These are phyloP conservation scores for Seriola rivoliana DNA, from an alignment of 2,113 vertebrate species.

Conservation along the genomic window DNA sequence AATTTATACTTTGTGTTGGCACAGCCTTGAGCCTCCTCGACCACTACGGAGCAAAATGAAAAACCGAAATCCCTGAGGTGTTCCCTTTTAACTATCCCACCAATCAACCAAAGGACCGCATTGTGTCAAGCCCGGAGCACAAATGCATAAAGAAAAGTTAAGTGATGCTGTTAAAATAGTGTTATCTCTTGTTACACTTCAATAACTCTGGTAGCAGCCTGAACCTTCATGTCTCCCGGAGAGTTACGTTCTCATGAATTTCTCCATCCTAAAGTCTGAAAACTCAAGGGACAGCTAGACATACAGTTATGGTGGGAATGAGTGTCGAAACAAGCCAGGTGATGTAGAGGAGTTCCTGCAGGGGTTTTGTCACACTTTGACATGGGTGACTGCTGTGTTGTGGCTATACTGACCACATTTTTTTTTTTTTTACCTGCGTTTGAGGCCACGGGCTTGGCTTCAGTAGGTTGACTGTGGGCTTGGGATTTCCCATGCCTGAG, in stretches of 20 bases:
- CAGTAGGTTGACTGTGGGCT: neutral
- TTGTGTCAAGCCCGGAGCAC: neutral
- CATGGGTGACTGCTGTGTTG: neutral
- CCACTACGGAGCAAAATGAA: neutral
- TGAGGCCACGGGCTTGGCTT: neutral
- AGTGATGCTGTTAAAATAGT: neutral
- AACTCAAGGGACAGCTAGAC: neutral
- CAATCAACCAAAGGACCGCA: neutral
- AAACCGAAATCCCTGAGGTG: neutral
- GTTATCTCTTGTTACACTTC: neutral
- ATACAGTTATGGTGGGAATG: constrained; percentile 4
- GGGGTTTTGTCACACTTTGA: neutral
- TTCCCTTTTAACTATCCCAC: neutral
- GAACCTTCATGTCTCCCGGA: neutral
- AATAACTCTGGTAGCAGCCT: neutral
- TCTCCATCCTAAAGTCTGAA: neutral
- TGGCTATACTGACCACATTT: neutral
- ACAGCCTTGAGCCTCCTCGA: neutral
- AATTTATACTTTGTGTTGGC: neutral
- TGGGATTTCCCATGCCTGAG: neutral
- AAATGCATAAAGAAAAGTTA: neutral
- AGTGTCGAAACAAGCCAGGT: constrained; percentile 26
- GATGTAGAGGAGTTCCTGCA: neutral
- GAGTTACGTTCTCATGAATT: neutral
- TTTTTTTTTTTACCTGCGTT: neutral